phyloP scores from a whole-genome alignment of 2,888 invertebrate species.

The Eupithecia pulchellata region DNA sequence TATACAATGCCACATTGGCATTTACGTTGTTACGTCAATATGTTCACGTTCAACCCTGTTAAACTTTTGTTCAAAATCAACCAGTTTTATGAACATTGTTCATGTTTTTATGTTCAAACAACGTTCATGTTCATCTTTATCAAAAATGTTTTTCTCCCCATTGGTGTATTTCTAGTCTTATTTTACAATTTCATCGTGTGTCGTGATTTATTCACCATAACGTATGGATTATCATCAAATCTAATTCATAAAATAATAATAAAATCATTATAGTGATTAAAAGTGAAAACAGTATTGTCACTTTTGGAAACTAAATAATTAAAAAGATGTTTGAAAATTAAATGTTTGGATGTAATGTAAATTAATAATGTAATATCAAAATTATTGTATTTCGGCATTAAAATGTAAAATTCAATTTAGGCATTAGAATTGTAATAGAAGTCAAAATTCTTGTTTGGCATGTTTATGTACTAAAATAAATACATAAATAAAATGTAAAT shows the following conservation, averaged over 20 bases:
- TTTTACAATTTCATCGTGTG: slow-evolving; percentile 57
- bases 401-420: slow-evolving; percentile 79
- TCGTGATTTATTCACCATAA: slow-evolving; percentile 49
- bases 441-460: slow-evolving; percentile 82
- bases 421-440: slow-evolving; percentile 69
- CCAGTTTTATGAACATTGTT: background rate
- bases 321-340: slow-evolving; percentile 50
- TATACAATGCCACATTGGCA: slow-evolving; percentile 76
- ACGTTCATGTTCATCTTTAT: slow-evolving; percentile 34
- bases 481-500: slow-evolving; percentile 67
- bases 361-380: slow-evolving; percentile 66
- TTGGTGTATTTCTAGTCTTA: slow-evolving; percentile 82
- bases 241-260: slow-evolving; percentile 9
- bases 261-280: background rate
- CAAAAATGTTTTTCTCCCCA: slow-evolving; percentile 47
- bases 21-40: slow-evolving; percentile 66
- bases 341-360: slow-evolving; percentile 49
- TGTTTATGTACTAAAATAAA: slow-evolving; percentile 66
- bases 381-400: slow-evolving; percentile 77
- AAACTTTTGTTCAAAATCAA: background rate
- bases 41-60: slow-evolving; percentile 17
- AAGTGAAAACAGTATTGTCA: slow-evolving; percentile 29
- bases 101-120: slow-evolving; percentile 21
- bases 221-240: slow-evolving; percentile 32
- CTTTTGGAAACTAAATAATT: slow-evolving; percentile 43